These are phyloP conservation scores for Caenorhabditis zanzibari DNA, from an alignment of 2,888 invertebrate species.

Conservation along the genomic window DNA sequence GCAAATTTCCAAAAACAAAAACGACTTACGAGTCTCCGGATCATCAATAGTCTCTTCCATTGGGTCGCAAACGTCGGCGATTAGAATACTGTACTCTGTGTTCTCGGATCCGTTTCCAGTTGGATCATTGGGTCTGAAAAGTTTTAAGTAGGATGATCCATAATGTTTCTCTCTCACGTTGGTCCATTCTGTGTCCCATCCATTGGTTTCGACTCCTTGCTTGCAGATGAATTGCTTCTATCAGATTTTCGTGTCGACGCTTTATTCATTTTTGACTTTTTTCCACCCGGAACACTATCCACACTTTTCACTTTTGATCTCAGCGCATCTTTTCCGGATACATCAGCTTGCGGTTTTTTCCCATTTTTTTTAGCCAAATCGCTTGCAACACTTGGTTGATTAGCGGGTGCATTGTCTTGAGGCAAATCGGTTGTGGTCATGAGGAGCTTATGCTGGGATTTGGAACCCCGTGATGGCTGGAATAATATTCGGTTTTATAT, in stretches of 20 bases:
- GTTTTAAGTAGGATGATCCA: no score
- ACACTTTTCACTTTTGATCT: slow-evolving; percentile 9
- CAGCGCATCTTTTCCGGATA: slow-evolving; percentile 1
- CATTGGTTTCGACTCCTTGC: slow-evolving; percentile 22
- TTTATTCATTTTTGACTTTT: background rate
- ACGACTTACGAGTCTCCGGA: slow-evolving; percentile 20
- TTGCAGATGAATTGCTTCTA: background rate
- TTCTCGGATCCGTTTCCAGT: background rate
- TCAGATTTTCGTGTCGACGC: background rate
- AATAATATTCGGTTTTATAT: background rate
- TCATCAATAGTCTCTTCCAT: slow-evolving; percentile 25
- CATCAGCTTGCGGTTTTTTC: background rate
- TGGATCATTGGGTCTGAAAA: slow-evolving; percentile 14
- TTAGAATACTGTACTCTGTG: background rate
- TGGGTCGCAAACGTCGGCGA: background rate
- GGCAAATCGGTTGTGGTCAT: background rate
- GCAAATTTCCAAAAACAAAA: no score
- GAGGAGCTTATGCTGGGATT: background rate
- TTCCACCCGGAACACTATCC: slow-evolving; percentile 1
- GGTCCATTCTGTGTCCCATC: slow-evolving; percentile 33
- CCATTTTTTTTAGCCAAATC: background rate
- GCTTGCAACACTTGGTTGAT: background rate
- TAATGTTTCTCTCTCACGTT: slow-evolving; percentile 13
- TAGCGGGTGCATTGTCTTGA: background rate
- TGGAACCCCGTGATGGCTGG: background rate